A percentile compares a stretch with the other conserved stretches of the same genome.
Conservation (phyloP, 2,113 vertebrate genomes). For the Megaceryle maxima region DNA sequence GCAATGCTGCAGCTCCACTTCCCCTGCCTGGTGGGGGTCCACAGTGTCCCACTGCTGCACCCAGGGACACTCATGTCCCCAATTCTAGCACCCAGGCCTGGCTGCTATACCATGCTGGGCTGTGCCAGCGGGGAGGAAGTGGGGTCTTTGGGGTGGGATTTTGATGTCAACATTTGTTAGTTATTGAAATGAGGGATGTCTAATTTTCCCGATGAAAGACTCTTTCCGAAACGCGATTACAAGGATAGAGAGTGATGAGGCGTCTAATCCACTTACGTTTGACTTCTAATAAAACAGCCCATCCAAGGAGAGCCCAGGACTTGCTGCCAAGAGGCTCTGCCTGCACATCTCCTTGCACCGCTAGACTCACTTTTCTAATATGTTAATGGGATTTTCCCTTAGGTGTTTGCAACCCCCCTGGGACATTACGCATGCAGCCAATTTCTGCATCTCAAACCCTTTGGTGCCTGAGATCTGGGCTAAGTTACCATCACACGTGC, state of each 20-base stretch:
- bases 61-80: rapidly evolving
- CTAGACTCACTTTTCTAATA: not conserved
- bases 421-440: not conserved
- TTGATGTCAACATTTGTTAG: slow-evolving; percentile 47
- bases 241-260: slow-evolving; percentile 47
- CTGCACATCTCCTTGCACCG: not conserved
- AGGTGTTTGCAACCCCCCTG: not conserved
- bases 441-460: not conserved
- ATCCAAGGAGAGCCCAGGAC: not conserved
- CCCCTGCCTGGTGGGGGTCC: rapidly evolving
- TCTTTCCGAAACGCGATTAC: slow-evolving; percentile 33
- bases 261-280: slow-evolving; percentile 44
- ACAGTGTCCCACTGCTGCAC: not conserved
- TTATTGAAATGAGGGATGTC: slow-evolving; percentile 18
- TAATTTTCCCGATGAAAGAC: slow-evolving; percentile 14
- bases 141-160: not conserved
- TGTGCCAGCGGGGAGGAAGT: not conserved
- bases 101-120: rapidly evolving
- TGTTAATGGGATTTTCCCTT: not conserved
- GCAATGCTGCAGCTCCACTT: rapidly evolving
- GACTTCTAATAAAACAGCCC: slow-evolving; percentile 11
- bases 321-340: not conserved
- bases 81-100: not conserved
- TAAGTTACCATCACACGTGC: rapidly evolving
- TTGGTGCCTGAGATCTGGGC: not conserved